Percentiles rank a stretch among this genome's conserved stretches.
These are phyloP conservation scores for Climacteris rufus DNA, from an alignment of 2,113 vertebrate species.

Conservation along the genomic window DNA sequence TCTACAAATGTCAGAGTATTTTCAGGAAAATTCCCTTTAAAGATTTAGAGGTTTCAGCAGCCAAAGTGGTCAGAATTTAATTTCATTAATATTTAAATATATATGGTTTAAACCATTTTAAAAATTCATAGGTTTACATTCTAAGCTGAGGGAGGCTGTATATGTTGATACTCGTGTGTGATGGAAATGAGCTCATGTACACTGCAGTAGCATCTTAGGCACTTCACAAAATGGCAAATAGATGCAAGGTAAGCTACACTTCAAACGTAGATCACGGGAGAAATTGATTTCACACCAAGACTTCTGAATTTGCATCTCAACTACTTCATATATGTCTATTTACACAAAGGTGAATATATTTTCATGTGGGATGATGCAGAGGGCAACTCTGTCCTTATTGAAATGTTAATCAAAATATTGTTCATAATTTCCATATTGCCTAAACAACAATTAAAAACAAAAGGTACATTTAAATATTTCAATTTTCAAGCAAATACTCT, in stretches of 20 bases:
- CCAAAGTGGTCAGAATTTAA: neutral
- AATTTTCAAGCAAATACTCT: neutral
- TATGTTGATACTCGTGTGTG: neutral
- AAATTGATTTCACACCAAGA: neutral
- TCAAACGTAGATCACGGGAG: neutral
- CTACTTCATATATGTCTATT: neutral
- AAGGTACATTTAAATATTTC: neutral
- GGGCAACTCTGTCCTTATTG: neutral
- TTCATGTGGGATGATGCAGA: neutral
- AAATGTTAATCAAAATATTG: neutral
- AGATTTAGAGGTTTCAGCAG: neutral
- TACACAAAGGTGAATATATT: neutral
- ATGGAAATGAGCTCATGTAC: neutral
- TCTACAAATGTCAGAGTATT: neutral
- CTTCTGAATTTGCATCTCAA: neutral
- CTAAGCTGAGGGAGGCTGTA: neutral
- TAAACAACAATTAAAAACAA: neutral
- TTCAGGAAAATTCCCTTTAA: neutral
- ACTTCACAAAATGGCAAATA: neutral
- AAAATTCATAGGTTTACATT: neutral
- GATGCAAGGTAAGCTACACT: neutral
- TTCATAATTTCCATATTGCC: neutral
- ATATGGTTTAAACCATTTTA: neutral
- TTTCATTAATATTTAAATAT: neutral
- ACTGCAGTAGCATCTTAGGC: neutral